Base-by-base conservation (phyloP, 2,888 invertebrate genomes). In the Eugnorisma glareosa region DNA sequence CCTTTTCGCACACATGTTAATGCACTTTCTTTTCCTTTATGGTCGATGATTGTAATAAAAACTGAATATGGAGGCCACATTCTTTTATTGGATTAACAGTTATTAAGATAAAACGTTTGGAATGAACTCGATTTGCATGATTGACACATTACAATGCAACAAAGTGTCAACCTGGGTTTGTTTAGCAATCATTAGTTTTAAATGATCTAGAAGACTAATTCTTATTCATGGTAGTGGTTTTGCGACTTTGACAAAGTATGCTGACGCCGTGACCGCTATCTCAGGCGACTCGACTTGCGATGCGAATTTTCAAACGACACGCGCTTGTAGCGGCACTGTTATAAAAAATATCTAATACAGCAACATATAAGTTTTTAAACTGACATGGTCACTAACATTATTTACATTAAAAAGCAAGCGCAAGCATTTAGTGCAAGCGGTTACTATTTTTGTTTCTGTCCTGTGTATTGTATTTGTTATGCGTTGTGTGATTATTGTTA, bases 1-100 rank as follows among this genome's bases (percentile, higher is more conserved):
- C 78, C 79, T 82, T 84, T 84, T 84, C 66, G 84, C 81, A 84
- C 73, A 81, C 66, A 66, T 35, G 51, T 78, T 74, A 69, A 75
- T 81, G 77, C 70, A 85, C 84, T 84, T 84, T 82, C 82, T 83
- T 81, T 84, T 57, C 68, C 74, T 82, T 76, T 76, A 79, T 74
- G 75, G 76, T 13, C 45, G 57, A 57, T 28, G 78, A 64, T 76
- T 72, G 78, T 54, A 69, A 84, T 79, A 85, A 84, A 78, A 74
- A 21, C 35, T 31, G 31, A 57, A 64, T 76, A 76, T 57, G 35
- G 67, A 40, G 63, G 72, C 54, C 69, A 61, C 48, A 61, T 82
- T 75, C 45, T 76, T 71, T 64, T 69, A 11, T 67, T 64, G 43
- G 21, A 71, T 71, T 77, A 68, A 76, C 75, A 67, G 78, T 74